Base-by-base conservation (phyloP, 2,888 invertebrate species). In the Drosophila tripunctata region DNA sequence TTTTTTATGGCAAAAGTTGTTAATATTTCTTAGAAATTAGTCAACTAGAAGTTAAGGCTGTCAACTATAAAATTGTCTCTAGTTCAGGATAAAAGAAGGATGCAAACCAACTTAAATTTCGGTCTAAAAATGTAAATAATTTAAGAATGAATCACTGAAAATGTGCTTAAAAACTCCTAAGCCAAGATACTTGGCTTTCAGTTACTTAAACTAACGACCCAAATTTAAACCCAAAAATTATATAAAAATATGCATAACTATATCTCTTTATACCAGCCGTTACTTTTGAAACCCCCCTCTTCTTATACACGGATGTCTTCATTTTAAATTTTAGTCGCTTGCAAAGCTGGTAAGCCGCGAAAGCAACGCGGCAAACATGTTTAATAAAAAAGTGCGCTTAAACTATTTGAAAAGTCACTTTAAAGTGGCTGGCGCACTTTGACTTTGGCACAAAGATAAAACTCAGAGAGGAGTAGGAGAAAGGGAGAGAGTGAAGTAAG, bases 341-440 rank as follows among this genome's bases (percentile, higher is more conserved):
- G 14, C 24, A 10, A 24, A 35, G 36, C 48, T 48, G 30, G 15
- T 41, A 43, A n/a, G 30, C 50, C 51, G 33, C 22, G 47, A 31
- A 57, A 55, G 41, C 33, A 12, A 27, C 10, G 19, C 44, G 21
- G 10, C 21, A 21, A 7, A 14, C n/a, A 40, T 22, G 64, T 67
- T 63, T 58, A 67, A 72, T 54, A 57, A 50, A 63, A n/a, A 63
- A 50, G 41, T 33, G 10, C 8, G 8, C 17, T n/a, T 8, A 33
- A 58, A 40, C 63, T 47, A 30, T 51, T n/a, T 38, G 17, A 30
- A 52, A 68, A 45, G 47, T 35, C 24, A 12, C 40, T 44, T 52
- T 21, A 48, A 50, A 38, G 47, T 14, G 4, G 27, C n/a, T 15
- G 17, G 4, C 33, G 30, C 27, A 19, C 33, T 57, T 52, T 57